A percentile compares a stretch with the other conserved stretches of the same genome.
These are phyloP conservation scores for Ictidomys tridecemlineatus DNA, from an alignment of 2,113 vertebrate genomes.

Conservation along the genomic window DNA sequence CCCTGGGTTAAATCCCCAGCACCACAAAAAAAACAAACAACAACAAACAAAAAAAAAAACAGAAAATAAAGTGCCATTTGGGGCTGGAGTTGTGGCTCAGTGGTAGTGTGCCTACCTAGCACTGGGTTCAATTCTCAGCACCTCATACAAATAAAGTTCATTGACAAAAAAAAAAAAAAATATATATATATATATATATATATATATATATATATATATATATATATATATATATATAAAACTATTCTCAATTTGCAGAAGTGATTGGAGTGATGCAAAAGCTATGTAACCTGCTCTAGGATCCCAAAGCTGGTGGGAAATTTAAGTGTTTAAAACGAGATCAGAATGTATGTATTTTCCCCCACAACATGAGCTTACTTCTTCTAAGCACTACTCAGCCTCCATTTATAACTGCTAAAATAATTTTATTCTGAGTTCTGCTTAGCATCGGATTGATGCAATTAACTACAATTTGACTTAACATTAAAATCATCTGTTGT, in stretches of 20 bases:
- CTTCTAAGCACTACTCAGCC: not conserved
- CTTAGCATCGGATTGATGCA: not conserved
- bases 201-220: too few relatives aligned
- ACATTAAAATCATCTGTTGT: not conserved
- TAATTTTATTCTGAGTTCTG: conserved; percentile 4
- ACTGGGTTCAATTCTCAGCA: too few relatives aligned
- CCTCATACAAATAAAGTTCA: too few relatives aligned
- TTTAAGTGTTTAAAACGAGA: not conserved
- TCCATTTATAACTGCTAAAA: not conserved
- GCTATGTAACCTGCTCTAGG: not conserved
- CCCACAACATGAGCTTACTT: not conserved
- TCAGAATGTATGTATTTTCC: not conserved
- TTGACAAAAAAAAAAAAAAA: too few relatives aligned
- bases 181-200: too few relatives aligned
- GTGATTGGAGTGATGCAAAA: not conserved
- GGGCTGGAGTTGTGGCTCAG: too few relatives aligned
- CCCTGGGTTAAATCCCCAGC: too few relatives aligned
- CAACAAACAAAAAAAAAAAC: too few relatives aligned
- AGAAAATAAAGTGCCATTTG: too few relatives aligned
- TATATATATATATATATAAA: too few relatives aligned
- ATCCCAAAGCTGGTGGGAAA: not conserved
- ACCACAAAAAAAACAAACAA: too few relatives aligned
- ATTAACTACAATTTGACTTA: not conserved
- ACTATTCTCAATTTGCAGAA: not conserved
- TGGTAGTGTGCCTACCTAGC: too few relatives aligned